Conservation (phyloP, 2,797 vertebrate genomes). For the Melopsittacus undulatus region DNA sequence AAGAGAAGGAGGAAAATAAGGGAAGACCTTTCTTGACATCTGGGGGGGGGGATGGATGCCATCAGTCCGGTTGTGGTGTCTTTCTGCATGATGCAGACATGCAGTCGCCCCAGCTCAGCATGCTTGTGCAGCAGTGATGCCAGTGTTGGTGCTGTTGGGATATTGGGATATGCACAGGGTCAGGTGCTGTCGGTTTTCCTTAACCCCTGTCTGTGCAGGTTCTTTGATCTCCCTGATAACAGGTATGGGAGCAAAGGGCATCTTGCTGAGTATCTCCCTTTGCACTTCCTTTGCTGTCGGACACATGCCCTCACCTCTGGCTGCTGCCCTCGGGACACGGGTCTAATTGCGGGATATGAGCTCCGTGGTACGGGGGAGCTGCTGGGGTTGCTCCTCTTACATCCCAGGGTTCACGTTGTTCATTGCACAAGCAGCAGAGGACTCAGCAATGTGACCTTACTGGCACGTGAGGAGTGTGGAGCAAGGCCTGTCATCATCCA, state of each 20-base stretch:
- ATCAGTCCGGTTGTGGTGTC: neutral
- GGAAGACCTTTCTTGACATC: neutral
- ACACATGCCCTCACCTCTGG: neutral
- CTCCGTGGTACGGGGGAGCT: neutral
- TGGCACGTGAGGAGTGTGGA: neutral
- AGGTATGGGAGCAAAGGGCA: neutral
- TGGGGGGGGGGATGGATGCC: neutral
- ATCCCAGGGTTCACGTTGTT: accelerated
- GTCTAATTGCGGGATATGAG: neutral
- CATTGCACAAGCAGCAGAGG: neutral
- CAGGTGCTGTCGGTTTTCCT: neutral
- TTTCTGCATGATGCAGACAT: neutral
- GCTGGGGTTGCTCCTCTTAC: neutral
- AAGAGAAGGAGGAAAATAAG: neutral
- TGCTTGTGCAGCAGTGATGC: neutral
- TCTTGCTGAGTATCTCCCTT: neutral
- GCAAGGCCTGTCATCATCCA: neutral
- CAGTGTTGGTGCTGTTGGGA: neutral
- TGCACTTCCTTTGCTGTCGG: neutral
- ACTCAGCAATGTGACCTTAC: neutral
- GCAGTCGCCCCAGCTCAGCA: neutral
- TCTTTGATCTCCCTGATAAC: neutral
- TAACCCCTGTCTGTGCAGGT: neutral
- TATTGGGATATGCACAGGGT: neutral
- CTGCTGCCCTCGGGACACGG: neutral